A percentile compares a stretch with the other conserved stretches of the same genome.
phyloP scores from a whole-genome alignment of 1,140 invertebrate species.

The Drosophila trapezifrons region DNA sequence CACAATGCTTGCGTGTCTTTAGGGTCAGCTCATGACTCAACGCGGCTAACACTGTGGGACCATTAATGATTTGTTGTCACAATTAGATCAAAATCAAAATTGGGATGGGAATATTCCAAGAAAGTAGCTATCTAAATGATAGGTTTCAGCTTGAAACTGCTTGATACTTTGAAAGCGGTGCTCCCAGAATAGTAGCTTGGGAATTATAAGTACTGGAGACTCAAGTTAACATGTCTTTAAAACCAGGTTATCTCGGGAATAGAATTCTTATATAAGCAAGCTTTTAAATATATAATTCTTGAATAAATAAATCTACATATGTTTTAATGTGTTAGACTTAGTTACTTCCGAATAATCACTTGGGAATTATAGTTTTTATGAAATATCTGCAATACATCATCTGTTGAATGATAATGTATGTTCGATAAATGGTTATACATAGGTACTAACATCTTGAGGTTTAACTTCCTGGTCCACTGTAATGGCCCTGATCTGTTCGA shows the following conservation, averaged over 20 bases:
- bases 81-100: slow-evolving; percentile 22
- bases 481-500: slow-evolving; percentile 19
- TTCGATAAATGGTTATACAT: too few species aligned
- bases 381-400: too few species aligned
- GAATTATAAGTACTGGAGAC: neutral
- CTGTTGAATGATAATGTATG: too few species aligned
- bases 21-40: slow-evolving; percentile 29
- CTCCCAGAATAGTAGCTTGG: neutral
- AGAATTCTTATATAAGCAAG: neutral
- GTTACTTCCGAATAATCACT: neutral
- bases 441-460: neutral
- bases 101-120: neutral
- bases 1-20: slow-evolving; percentile 48
- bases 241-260: neutral
- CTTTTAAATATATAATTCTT: neutral
- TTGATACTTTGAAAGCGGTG: neutral
- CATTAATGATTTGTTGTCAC: slow-evolving; percentile 8
- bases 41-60: slow-evolving; percentile 9
- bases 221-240: neutral
- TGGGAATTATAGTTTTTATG: neutral
- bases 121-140: neutral
- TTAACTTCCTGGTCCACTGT: neutral
- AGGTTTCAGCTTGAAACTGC: neutral
- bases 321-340: too few species aligned
- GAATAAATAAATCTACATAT: too few species aligned